These are phyloP conservation scores for Arbacia lixula DNA, from an alignment of 53 echinoderm and acorn worm species.

Conservation along the genomic window DNA sequence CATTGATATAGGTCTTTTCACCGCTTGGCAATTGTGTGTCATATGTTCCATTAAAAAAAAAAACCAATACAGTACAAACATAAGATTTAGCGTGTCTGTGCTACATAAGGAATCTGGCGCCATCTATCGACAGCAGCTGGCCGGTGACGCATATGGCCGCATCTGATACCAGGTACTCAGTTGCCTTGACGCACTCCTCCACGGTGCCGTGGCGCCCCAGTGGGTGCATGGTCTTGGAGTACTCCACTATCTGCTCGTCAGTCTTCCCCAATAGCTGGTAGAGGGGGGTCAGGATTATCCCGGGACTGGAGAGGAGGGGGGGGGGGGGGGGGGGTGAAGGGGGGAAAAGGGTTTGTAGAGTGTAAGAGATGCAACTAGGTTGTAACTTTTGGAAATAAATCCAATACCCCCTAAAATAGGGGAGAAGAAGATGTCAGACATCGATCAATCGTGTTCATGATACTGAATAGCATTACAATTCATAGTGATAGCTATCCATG, in stretches of 20 bases:
- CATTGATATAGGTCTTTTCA: too few species aligned
- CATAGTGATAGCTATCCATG: too few species aligned
- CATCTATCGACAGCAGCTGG: conserved; percentile 26
- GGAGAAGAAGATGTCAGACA: too few species aligned
- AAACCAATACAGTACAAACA: too few species aligned
- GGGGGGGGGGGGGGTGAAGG: background rate
- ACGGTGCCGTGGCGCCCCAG: conserved; percentile 52
- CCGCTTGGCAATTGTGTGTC: too few species aligned
- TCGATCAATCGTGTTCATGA: too few species aligned
- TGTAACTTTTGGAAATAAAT: too few species aligned
- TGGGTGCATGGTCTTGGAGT: conserved; percentile 51
- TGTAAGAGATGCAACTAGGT: background rate
- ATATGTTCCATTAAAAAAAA: too few species aligned
- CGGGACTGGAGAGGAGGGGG: conserved; percentile 39
- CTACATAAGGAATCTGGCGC: conserved; percentile 35
- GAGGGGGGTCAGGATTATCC: conserved; percentile 63
- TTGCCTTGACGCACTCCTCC: conserved; percentile 52
- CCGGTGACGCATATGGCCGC: conserved; percentile 36
- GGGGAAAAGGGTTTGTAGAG: background rate
- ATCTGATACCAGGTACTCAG: conserved; percentile 48
- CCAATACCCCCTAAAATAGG: too few species aligned
- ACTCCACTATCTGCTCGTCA: conserved; percentile 10
- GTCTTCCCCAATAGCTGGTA: conserved; percentile 30
- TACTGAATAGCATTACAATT: too few species aligned
- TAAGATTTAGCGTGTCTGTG: background rate